Evolutionary conservation across 1,140 invertebrate species (phyloP).

Genomic region (Heterodera schachtii): DNA sequence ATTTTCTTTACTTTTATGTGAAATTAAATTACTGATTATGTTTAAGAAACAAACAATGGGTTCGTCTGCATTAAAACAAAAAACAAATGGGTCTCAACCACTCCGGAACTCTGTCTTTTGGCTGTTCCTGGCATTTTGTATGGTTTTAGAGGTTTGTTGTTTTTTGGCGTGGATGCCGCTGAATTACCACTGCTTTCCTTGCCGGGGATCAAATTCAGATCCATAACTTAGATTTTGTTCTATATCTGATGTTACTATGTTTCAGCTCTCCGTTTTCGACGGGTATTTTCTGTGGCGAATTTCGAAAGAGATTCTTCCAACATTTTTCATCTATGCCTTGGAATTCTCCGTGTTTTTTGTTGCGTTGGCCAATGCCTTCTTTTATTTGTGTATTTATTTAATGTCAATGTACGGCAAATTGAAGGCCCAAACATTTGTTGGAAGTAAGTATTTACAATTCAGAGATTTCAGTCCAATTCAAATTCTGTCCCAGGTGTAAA

Average conservation of each 20-base stretch:
- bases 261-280: slow-evolving; percentile 21
- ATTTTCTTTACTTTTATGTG: no score
- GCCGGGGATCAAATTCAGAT: no score
- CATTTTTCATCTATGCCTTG: neutral
- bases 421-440: slow-evolving; percentile 15
- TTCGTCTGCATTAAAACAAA: neutral
- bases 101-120: slow-evolving; percentile 5
- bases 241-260: neutral
- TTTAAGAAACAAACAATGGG: neutral
- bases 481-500: neutral
- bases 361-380: slow-evolving; percentile 14
- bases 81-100: neutral
- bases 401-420: neutral
- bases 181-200: no score
- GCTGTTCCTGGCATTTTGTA: slow-evolving; percentile 5
- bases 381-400: slow-evolving; percentile 17
- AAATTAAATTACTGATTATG: no score
- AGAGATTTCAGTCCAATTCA: neutral
- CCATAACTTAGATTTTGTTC: neutral
- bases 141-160: slow-evolving; percentile 12
- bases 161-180: no score
- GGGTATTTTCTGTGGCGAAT: slow-evolving; percentile 4
- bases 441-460: slow-evolving; percentile 6
- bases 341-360: slow-evolving; percentile 5
- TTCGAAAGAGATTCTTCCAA: slow-evolving; percentile 12